phyloP scores from a whole-genome alignment of 2,888 invertebrate species.

The Ametastegia equiseti region DNA sequence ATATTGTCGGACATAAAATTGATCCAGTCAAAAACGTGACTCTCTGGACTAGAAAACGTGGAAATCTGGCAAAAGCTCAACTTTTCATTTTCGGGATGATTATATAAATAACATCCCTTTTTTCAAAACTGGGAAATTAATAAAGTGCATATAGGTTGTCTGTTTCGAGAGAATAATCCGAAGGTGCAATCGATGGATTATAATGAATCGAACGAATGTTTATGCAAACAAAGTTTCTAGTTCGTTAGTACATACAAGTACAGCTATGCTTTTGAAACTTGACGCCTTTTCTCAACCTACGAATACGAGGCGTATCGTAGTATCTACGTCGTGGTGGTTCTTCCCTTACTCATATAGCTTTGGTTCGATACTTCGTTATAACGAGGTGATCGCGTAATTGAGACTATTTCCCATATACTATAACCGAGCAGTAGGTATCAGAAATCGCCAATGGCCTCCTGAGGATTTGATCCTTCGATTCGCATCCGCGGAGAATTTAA shows the following conservation, averaged over 20 bases:
- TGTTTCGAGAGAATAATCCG: too few relatives aligned
- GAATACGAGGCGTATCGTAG: neutral
- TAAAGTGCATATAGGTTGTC: too few relatives aligned
- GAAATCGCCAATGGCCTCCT: constrained; percentile 11
- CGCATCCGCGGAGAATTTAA: neutral
- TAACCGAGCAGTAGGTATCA: neutral
- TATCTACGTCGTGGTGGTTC: neutral
- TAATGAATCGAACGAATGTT: neutral
- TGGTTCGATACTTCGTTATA: constrained; percentile 10
- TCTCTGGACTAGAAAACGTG: too few relatives aligned
- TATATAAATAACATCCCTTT: too few relatives aligned
- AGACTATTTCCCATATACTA: neutral
- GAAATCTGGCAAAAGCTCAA: too few relatives aligned
- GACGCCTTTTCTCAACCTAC: neutral
- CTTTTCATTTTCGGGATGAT: too few relatives aligned
- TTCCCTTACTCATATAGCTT: neutral
- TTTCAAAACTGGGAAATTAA: too few relatives aligned
- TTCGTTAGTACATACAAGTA: neutral
- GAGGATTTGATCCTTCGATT: neutral
- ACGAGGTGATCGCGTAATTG: constrained; percentile 12
- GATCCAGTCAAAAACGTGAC: too few relatives aligned
- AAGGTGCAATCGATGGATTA: neutral
- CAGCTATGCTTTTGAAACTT: neutral
- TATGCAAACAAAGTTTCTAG: neutral
- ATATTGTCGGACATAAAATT: too few relatives aligned